These are phyloP conservation scores for Tachysurus vachellii DNA, from an alignment of 2,113 vertebrate genomes.

Conservation along the genomic window DNA sequence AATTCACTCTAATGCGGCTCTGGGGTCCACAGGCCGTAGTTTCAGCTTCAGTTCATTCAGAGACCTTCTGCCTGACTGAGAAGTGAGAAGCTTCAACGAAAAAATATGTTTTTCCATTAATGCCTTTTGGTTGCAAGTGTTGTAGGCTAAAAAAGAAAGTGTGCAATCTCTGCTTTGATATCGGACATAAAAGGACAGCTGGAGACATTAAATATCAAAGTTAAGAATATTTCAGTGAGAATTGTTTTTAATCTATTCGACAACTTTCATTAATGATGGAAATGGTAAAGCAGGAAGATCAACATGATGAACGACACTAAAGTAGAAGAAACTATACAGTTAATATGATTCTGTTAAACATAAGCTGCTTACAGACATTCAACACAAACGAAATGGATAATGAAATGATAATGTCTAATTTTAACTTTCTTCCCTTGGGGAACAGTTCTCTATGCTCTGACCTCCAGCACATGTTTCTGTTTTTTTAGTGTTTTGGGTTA, in stretches of 20 bases:
- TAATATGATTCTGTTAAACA: not conserved
- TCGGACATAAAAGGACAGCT: not conserved
- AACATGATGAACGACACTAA: not conserved
- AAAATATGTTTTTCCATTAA: not conserved
- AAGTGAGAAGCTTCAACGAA: not conserved
- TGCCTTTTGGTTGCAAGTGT: not conserved
- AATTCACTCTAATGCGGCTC: slow-evolving; percentile 66
- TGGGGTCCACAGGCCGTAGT: slow-evolving; percentile 45
- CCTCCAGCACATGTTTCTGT: not conserved
- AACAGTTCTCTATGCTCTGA: not conserved
- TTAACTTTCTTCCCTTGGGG: not conserved
- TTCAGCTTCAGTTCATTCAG: slow-evolving; percentile 51
- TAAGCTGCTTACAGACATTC: not conserved
- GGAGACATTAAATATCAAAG: not conserved
- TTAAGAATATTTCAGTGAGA: not conserved
- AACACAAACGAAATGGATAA: not conserved
- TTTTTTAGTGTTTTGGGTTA: not conserved
- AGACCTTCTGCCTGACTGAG: slow-evolving; percentile 47
- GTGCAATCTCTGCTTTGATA: not conserved
- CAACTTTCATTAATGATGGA: not conserved
- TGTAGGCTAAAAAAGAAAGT: not conserved
- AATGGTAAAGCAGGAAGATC: not conserved
- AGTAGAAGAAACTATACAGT: no score
- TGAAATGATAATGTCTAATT: not conserved
- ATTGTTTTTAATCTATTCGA: not conserved